Conservation (phyloP, 1,140 invertebrate species). For the Rhyzopertha dominica region DNA sequence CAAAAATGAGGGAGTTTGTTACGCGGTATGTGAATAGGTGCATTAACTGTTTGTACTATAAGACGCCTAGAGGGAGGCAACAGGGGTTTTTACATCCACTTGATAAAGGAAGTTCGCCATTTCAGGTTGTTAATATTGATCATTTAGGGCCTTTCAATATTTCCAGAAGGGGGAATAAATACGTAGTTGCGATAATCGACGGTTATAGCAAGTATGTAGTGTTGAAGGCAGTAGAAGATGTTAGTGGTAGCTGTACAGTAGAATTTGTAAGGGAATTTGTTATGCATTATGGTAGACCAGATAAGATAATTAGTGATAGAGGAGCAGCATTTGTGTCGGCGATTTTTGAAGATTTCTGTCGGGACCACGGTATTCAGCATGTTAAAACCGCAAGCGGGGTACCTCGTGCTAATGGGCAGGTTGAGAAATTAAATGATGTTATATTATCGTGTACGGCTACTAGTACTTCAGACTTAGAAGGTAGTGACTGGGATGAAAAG, state of each 20-base stretch:
- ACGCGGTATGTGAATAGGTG: constrained; percentile 3
- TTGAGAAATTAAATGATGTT: constrained; percentile 24
- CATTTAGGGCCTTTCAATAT: constrained; percentile 28
- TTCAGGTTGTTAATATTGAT: constrained; percentile 32
- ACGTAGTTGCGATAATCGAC: constrained; percentile 27
- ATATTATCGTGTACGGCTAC: constrained; percentile 12
- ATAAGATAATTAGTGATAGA: constrained; percentile 20
- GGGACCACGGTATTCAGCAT: constrained; percentile 21
- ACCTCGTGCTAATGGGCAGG: constrained; percentile 30
- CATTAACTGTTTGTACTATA: constrained; percentile 5
- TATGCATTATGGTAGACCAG: constrained; percentile 17
- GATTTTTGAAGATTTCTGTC: constrained; percentile 28
- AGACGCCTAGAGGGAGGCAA: constrained; percentile 9
- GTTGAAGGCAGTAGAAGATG: constrained; percentile 30
- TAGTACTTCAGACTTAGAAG: background rate
- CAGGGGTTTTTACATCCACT: constrained; percentile 4
- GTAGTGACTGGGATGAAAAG: constrained; percentile 12
- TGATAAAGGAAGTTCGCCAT: constrained; percentile 17
- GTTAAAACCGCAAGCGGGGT: constrained; percentile 24
- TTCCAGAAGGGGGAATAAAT: constrained; percentile 21
- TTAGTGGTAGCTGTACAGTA: constrained; percentile 1
- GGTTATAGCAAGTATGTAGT: constrained; percentile 37
- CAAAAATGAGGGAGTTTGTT: constrained; percentile 3
- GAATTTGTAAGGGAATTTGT: constrained; percentile 17
- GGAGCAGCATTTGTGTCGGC: constrained; percentile 25